phyloP scores from a whole-genome alignment of 2,888 invertebrate species.

The Synergus umbraculus region DNA sequence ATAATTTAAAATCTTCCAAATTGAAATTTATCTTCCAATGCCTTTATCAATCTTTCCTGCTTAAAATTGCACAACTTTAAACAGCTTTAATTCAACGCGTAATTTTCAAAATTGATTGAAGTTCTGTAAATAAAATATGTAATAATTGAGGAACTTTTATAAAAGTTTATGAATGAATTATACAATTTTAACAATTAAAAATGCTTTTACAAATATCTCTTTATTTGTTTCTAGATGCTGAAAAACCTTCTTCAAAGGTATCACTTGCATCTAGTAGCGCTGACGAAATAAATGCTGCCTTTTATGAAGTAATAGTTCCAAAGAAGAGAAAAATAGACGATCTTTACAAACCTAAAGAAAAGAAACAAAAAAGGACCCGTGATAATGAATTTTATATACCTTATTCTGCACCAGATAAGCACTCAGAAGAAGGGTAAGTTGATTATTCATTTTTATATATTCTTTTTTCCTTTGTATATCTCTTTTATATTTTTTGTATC shows the following conservation, averaged over 20 bases:
- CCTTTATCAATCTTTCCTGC: not conserved
- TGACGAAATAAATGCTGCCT: slow-evolving; percentile 80
- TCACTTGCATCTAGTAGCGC: slow-evolving; percentile 77
- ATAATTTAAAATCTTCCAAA: not conserved
- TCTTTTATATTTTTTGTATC: not conserved
- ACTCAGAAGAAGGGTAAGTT: slow-evolving; percentile 88
- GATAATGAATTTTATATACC: slow-evolving; percentile 93
- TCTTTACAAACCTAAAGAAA: slow-evolving; percentile 80
- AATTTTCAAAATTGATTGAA: too few relatives aligned
- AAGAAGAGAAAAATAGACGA: slow-evolving; percentile 80
- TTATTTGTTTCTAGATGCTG: not conserved
- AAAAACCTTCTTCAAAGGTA: slow-evolving; percentile 46
- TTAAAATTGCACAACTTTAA: not conserved
- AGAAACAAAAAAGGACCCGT: slow-evolving; percentile 78
- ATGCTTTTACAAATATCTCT: not conserved
- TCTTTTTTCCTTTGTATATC: not conserved
- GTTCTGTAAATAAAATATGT: not conserved
- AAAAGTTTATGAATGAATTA: not conserved
- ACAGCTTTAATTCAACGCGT: too few relatives aligned
- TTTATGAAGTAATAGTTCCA: slow-evolving; percentile 80
- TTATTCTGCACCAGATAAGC: slow-evolving; percentile 90
- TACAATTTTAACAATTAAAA: not conserved
- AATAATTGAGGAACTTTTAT: not conserved
- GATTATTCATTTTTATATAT: slow-evolving; percentile 30
- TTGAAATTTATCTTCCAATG: not conserved